Evolutionary conservation across 2,113 vertebrate species (phyloP).

Genomic region (Centropus unirufus): DNA sequence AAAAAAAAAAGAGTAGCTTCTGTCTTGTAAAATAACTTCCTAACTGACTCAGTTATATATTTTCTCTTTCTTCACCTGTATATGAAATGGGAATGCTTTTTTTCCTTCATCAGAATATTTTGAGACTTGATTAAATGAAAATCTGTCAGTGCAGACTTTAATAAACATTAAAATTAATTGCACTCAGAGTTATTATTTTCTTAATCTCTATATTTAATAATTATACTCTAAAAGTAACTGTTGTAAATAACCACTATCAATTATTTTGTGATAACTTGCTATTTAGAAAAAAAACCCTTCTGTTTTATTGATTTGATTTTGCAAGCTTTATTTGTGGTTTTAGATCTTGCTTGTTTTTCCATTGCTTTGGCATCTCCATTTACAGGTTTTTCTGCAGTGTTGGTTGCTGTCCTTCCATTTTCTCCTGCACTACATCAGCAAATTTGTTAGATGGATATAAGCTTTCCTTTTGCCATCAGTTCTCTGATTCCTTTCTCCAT

Average conservation of each 20-base stretch:
- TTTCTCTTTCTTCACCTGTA: not conserved
- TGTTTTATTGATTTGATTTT: constrained; percentile 16
- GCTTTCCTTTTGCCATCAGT: not conserved
- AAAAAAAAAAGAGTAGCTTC: not conserved
- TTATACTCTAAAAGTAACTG: not conserved
- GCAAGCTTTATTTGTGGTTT: not conserved
- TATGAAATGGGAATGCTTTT: not conserved
- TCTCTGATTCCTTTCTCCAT: not conserved
- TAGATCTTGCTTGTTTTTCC: not conserved
- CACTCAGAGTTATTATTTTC: not conserved
- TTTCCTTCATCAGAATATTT: not conserved
- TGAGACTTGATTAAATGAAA: constrained; percentile 26
- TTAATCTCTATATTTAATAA: not conserved
- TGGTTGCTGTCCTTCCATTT: not conserved
- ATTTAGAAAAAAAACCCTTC: not conserved
- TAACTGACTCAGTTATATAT: not conserved
- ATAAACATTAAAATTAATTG: constrained; percentile 3
- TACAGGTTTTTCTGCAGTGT: not conserved
- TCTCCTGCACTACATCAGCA: not conserved
- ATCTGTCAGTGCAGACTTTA: not conserved
- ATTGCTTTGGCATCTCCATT: not conserved
- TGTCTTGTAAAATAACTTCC: not conserved
- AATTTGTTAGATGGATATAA: not conserved
- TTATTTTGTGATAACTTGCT: not conserved
- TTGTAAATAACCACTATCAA: not conserved